Conservation (phyloP, 2,888 invertebrate species). For the Parnassius apollo region DNA sequence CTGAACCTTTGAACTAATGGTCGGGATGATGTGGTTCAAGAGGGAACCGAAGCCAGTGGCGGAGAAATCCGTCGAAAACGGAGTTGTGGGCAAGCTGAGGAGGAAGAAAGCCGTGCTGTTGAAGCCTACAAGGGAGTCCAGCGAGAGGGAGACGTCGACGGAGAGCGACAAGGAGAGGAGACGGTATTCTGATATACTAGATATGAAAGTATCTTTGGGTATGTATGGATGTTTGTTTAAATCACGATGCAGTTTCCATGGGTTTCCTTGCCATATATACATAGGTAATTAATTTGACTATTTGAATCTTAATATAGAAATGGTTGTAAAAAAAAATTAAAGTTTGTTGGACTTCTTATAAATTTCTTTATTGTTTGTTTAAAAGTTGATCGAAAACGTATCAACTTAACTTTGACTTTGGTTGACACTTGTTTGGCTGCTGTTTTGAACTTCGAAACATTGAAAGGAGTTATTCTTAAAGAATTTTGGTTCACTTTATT, state of each 20-base stretch:
- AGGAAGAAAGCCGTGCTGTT: slow-evolving; percentile 65
- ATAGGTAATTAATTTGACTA: slow-evolving; percentile 14
- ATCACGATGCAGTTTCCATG: background rate
- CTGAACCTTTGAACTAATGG: slow-evolving; percentile 36
- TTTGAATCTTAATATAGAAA: too few relatives aligned
- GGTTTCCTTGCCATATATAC: slow-evolving; percentile 46
- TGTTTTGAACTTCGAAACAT: too few relatives aligned
- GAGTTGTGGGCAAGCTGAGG: slow-evolving; percentile 60
- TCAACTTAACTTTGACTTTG: too few relatives aligned
- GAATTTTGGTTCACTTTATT: too few relatives aligned
- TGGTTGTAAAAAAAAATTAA: too few relatives aligned
- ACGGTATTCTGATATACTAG: slow-evolving; percentile 71
- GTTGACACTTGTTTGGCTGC: too few relatives aligned
- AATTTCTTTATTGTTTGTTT: too few relatives aligned
- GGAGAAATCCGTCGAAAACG: slow-evolving; percentile 62
- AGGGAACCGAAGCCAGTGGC: slow-evolving; percentile 65
- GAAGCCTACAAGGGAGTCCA: slow-evolving; percentile 70
- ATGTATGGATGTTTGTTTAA: slow-evolving; percentile 40
- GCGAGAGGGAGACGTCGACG: slow-evolving; percentile 71
- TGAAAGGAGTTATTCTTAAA: too few relatives aligned
- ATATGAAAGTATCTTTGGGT: slow-evolving; percentile 71
- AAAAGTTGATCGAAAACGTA: too few relatives aligned
- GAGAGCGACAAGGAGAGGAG: slow-evolving; percentile 74
- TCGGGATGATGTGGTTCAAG: slow-evolving; percentile 77
- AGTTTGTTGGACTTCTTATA: too few relatives aligned